phyloP scores from a whole-genome alignment of 1,140 invertebrate genomes.

The Eueides isabella region DNA sequence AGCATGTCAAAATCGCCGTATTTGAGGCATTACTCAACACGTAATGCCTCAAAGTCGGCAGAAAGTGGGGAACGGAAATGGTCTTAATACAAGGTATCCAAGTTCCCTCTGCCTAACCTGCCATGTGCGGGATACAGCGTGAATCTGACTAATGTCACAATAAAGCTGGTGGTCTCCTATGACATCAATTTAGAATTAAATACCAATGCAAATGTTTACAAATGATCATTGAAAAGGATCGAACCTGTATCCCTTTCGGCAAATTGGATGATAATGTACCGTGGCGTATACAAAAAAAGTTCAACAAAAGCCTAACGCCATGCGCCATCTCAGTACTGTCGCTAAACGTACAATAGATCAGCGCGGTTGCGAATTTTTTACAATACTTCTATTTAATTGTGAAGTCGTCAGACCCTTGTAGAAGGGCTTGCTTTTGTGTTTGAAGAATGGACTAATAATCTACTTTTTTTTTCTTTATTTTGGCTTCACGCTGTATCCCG shows the following conservation, averaged over 20 bases:
- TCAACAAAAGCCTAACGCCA: constrained; percentile 1
- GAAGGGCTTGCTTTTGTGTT: background rate
- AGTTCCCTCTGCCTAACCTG: no score
- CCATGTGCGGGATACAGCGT: no score
- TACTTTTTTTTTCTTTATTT: constrained; percentile 9
- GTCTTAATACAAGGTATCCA: no score
- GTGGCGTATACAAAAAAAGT: background rate
- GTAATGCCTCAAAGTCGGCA: no score
- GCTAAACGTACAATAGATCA: background rate
- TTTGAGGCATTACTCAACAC: no score
- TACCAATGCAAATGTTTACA: background rate
- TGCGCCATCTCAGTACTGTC: background rate
- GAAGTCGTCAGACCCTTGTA: background rate
- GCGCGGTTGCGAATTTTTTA: background rate
- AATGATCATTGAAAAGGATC: background rate
- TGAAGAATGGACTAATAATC: constrained; percentile 8
- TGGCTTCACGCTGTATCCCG: background rate
- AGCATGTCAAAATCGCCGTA: no score
- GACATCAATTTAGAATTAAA: background rate
- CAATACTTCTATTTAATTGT: background rate
- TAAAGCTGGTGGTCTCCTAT: background rate
- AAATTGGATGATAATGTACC: constrained; percentile 9
- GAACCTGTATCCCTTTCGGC: background rate
- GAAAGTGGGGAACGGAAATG: no score
- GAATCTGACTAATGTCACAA: no score